Percentiles rank a stretch among this genome's conserved stretches.
Evolutionary conservation across 2,888 invertebrate species (phyloP).

Genomic region (Troglohyphantes excavatus): DNA sequence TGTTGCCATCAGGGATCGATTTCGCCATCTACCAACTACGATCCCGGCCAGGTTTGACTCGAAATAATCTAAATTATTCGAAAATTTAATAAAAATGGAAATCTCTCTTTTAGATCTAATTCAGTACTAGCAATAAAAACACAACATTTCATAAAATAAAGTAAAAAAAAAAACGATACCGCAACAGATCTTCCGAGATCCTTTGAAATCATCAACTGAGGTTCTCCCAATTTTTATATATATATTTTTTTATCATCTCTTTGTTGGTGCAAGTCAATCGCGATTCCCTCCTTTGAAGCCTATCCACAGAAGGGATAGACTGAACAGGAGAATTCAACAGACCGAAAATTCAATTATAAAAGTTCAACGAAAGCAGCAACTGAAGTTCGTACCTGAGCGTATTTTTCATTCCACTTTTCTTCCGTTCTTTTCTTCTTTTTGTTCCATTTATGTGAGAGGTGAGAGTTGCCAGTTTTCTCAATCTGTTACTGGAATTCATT

Average conservation of each 20-base stretch:
- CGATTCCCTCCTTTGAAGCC: not conserved
- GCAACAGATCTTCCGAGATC: not conserved
- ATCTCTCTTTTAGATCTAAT: no score
- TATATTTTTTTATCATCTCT: not conserved
- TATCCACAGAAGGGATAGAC: not conserved
- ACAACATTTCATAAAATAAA: not conserved
- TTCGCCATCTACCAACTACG: no score
- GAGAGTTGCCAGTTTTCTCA: not conserved
- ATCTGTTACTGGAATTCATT: not conserved
- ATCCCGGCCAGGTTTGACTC: no score
- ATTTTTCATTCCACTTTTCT: not conserved
- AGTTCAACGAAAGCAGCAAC: conserved; percentile 21
- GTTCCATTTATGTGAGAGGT: not conserved
- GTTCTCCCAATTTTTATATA: not conserved
- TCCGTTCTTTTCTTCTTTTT: not conserved
- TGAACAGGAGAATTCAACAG: not conserved
- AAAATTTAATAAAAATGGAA: no score
- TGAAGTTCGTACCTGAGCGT: not conserved
- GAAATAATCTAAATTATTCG: no score
- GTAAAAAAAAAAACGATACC: not conserved
- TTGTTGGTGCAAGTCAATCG: not conserved
- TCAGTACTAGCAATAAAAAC: no score
- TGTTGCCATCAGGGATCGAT: no score
- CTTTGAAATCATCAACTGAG: not conserved
- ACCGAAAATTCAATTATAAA: conserved; percentile 54